Evolutionary conservation across 1,140 invertebrate species (phyloP).

Genomic region (Dendroctonus ponderosae): DNA sequence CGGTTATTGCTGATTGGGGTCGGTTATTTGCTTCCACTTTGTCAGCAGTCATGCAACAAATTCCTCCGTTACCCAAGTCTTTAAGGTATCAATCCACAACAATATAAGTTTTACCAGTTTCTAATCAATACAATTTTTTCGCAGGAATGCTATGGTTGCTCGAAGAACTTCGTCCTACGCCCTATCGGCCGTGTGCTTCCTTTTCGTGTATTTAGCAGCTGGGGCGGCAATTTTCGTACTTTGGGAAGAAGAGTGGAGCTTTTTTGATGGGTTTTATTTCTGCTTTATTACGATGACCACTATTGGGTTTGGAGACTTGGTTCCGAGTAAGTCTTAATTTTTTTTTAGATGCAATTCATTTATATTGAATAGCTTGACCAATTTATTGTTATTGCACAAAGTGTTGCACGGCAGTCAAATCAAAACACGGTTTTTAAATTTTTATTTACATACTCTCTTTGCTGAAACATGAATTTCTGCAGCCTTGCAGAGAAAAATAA

Average conservation of each 20-base stretch:
- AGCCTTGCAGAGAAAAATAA: too few species aligned
- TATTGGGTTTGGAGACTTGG: slow-evolving; percentile 89
- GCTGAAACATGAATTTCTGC: too few species aligned
- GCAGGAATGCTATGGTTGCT: slow-evolving; percentile 38
- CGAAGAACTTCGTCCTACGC: slow-evolving; percentile 59
- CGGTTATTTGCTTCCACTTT: slow-evolving; percentile 80
- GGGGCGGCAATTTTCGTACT: slow-evolving; percentile 69
- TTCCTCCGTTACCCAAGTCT: slow-evolving; percentile 52
- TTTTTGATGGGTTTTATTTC: slow-evolving; percentile 92
- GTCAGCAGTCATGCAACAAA: slow-evolving; percentile 60
- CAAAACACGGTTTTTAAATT: too few species aligned
- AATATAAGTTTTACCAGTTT: background rate
- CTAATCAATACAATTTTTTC: slow-evolving; percentile 12
- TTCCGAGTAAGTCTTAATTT: slow-evolving; percentile 69
- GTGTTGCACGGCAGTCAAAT: too few species aligned
- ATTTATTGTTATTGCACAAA: background rate
- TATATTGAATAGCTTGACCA: background rate
- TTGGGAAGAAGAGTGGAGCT: slow-evolving; percentile 86
- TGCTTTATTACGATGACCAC: slow-evolving; percentile 95
- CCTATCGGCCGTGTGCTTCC: slow-evolving; percentile 66
- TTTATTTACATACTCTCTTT: too few species aligned
- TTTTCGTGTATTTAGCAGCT: slow-evolving; percentile 75
- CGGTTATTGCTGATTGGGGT: slow-evolving; percentile 91
- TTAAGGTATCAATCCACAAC: slow-evolving; percentile 38
- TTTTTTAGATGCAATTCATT: background rate